phyloP scores from a whole-genome alignment of 2,888 invertebrate species.

The Tolmerus cingulatus region DNA sequence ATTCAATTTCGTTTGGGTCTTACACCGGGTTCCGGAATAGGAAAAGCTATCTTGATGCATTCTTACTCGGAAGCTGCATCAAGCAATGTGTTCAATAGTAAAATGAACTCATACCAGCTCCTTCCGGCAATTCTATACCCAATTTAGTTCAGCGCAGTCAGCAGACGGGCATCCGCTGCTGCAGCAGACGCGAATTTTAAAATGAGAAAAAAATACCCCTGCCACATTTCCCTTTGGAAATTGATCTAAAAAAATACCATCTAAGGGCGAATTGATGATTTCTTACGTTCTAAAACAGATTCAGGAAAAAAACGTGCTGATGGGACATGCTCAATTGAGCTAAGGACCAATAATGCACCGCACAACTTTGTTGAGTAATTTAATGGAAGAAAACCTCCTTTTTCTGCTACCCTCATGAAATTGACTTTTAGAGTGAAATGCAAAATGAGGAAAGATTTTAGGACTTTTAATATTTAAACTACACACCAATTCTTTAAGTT shows the following conservation, averaged over 20 bases:
- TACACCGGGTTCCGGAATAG: constrained; percentile 16
- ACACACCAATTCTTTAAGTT: too few species aligned
- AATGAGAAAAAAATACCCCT: not conserved
- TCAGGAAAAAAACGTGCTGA: not conserved
- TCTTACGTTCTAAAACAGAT: constrained; percentile 1
- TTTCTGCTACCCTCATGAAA: too few species aligned
- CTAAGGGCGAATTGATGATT: constrained; percentile 20
- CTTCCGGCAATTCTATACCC: constrained; percentile 34
- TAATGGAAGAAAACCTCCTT: too few species aligned
- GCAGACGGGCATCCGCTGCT: not conserved
- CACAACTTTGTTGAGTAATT: not conserved
- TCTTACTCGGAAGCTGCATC: not conserved
- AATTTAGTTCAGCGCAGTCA: constrained; percentile 36
- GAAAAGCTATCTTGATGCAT: constrained; percentile 31
- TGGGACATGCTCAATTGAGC: not conserved
- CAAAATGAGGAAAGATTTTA: too few species aligned
- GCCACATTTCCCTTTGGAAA: constrained; percentile 3
- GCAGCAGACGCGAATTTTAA: constrained; percentile 27
- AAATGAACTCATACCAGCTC: constrained; percentile 19
- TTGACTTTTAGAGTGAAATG: too few species aligned
- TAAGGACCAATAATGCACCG: not conserved
- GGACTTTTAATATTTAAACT: too few species aligned
- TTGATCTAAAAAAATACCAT: constrained; percentile 8
- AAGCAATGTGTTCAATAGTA: constrained; percentile 24
- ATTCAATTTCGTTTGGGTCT: constrained; percentile 35